Conservation (phyloP, 2,797 vertebrate genomes). For the Emys orbicularis region DNA sequence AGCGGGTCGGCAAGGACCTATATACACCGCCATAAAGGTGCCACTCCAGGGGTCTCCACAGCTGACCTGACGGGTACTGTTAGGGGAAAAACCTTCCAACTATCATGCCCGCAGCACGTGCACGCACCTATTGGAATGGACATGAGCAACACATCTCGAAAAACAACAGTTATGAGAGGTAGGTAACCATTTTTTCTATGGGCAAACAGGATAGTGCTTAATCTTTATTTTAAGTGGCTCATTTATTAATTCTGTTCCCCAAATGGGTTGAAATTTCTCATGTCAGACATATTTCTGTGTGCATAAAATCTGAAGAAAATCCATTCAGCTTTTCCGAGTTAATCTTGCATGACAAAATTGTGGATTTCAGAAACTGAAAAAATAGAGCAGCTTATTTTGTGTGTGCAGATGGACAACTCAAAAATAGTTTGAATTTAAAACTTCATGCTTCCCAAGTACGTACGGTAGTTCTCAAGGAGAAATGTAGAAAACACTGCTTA, state of each 20-base stretch:
- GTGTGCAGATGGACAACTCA: background rate
- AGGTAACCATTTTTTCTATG: background rate
- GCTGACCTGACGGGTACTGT: too few species aligned
- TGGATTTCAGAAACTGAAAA: background rate
- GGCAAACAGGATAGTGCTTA: slow-evolving; percentile 16
- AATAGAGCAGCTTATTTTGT: background rate
- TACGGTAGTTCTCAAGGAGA: background rate
- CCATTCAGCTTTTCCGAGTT: background rate
- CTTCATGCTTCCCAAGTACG: background rate
- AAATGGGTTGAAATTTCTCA: background rate
- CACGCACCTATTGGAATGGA: too few species aligned
- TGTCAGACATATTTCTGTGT: background rate
- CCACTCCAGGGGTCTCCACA: too few species aligned
- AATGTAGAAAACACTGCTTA: background rate
- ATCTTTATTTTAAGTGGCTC: background rate
- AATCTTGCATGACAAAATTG: too few species aligned
- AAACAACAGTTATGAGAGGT: too few species aligned
- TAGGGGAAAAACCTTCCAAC: too few species aligned
- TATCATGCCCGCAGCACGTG: too few species aligned
- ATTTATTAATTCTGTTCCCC: slow-evolving; percentile 52
- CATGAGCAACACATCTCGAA: too few species aligned
- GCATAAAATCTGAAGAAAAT: background rate
- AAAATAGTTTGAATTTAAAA: background rate
- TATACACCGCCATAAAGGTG: too few species aligned
- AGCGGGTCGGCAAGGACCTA: too few species aligned